phyloP scores from a whole-genome alignment of 1,140 invertebrate species.

The Drusus annulatus region DNA sequence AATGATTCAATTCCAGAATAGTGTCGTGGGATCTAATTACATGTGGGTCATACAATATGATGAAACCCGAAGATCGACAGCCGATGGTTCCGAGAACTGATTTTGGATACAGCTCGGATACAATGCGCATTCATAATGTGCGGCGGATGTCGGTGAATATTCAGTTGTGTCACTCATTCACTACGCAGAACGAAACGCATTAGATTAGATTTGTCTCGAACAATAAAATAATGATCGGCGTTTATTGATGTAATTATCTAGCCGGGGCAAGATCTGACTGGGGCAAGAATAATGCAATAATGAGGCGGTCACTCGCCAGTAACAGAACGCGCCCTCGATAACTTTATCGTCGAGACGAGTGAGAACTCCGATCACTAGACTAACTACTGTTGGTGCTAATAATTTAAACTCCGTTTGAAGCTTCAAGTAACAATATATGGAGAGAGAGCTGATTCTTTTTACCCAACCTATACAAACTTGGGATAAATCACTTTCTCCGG shows the following conservation, averaged over 20 bases:
- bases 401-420: too few species aligned
- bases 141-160: constrained; percentile 22
- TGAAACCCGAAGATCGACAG: background rate
- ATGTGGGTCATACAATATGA: too few species aligned
- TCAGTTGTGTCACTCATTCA: constrained; percentile 28
- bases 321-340: background rate
- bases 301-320: background rate
- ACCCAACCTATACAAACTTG: too few species aligned
- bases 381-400: too few species aligned
- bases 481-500: too few species aligned
- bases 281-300: background rate
- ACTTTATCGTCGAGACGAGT: too few species aligned
- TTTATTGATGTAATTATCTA: constrained; percentile 6
- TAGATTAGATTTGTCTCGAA: background rate
- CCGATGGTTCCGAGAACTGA: background rate
- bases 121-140: constrained; percentile 19
- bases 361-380: too few species aligned
- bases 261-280: background rate
- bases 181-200: background rate
- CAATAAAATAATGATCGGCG: constrained; percentile 18
- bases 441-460: too few species aligned
- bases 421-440: too few species aligned
- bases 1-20: too few species aligned
- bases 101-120: background rate
- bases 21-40: background rate